phyloP scores from a whole-genome alignment of 2,113 vertebrate genomes.

The Heteronetta atricapilla region DNA sequence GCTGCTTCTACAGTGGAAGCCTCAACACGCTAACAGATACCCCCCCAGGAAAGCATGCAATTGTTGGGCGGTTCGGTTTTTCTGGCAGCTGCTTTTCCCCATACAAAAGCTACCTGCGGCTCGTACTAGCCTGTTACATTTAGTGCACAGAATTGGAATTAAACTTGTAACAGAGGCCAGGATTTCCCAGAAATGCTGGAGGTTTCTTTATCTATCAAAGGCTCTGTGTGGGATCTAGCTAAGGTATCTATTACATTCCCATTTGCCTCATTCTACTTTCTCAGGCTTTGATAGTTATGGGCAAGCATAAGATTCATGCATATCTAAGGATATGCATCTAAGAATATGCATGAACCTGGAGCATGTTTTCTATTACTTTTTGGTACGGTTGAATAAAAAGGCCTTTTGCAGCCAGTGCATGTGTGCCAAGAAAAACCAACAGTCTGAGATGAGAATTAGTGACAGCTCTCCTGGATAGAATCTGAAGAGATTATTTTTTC shows the following conservation, averaged over 20 bases:
- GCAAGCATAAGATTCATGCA: background rate
- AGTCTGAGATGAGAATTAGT: background rate
- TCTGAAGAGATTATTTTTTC: background rate
- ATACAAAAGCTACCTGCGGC: background rate
- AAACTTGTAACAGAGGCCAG: background rate
- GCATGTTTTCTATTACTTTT: background rate
- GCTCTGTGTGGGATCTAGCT: background rate
- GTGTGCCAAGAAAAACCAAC: background rate
- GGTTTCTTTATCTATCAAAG: background rate
- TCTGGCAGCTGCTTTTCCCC: background rate
- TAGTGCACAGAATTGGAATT: background rate
- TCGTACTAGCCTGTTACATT: background rate
- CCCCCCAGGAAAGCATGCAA: background rate
- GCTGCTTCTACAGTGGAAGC: background rate
- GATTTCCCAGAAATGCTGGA: background rate
- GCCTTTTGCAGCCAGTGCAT: background rate
- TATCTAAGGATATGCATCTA: background rate
- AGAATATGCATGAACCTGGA: background rate
- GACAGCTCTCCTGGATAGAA: background rate
- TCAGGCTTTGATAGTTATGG: background rate
- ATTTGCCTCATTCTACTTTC: background rate
- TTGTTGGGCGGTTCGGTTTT: background rate
- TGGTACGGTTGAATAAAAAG: background rate
- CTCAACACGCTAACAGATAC: background rate
- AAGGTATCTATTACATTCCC: background rate